Conservation (phyloP, 2,888 invertebrate genomes). For the Tachystola acroxantha region DNA sequence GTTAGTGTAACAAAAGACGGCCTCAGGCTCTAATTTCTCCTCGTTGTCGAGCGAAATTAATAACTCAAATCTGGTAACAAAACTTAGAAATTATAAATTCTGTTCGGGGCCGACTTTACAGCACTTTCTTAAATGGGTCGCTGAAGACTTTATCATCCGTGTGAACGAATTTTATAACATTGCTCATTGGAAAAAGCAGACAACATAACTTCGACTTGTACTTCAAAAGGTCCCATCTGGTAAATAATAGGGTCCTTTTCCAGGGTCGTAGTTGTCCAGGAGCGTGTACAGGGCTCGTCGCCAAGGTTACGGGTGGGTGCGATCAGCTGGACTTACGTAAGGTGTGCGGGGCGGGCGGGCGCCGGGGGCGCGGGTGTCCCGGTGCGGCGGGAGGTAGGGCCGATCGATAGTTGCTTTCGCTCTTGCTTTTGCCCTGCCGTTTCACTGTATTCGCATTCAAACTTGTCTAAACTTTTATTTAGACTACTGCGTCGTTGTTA, state of each 20-base stretch:
- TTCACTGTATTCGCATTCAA: constrained; percentile 43
- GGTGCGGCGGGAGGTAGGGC: constrained; percentile 49
- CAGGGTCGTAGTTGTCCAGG: constrained; percentile 17
- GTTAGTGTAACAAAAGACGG: neutral
- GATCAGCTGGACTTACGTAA: constrained; percentile 71
- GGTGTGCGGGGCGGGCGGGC: constrained; percentile 44
- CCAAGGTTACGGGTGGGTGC: constrained; percentile 73
- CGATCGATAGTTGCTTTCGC: constrained; percentile 70
- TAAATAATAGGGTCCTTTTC: no score
- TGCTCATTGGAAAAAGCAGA: no score
- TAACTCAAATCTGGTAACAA: no score
- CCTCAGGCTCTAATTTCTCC: no score
- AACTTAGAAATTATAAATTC: no score
- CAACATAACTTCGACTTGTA: no score
- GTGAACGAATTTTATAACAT: no score
- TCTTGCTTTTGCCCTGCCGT: constrained; percentile 54
- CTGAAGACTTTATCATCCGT: no score
- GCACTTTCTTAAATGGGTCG: no score
- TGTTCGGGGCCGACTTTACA: no score
- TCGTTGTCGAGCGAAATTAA: no score
- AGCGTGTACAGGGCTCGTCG: constrained; percentile 59
- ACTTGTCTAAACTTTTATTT: constrained; percentile 6
- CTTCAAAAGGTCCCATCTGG: no score
- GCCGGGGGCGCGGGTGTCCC: constrained; percentile 20
- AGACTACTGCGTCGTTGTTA: neutral